Percentiles rank a stretch among this genome's conserved stretches.
Evolutionary conservation across 2,888 invertebrate genomes (phyloP).

Genomic region (Chaitophorus viminalis): DNA sequence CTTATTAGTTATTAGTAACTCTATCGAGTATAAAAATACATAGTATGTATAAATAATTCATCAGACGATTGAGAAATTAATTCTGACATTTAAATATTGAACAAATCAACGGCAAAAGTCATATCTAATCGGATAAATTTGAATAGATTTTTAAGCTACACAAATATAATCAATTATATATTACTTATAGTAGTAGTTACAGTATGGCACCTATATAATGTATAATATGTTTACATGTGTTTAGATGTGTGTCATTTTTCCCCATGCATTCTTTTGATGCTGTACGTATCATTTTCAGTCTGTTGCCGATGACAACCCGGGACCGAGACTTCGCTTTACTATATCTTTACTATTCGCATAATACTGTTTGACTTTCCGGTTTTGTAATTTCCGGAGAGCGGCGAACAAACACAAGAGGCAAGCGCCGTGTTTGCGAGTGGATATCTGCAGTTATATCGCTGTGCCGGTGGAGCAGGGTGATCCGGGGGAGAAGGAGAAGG

Average conservation of each 20-base stretch:
- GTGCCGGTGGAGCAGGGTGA: not conserved
- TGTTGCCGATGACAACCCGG: not conserved
- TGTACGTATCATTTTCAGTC: not conserved
- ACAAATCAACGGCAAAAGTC: not conserved
- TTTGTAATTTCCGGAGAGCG: slow-evolving; percentile 55
- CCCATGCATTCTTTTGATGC: not conserved
- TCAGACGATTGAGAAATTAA: not conserved
- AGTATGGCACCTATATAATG: no score
- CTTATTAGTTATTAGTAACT: not conserved
- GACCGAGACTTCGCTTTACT: not conserved
- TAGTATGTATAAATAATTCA: not conserved
- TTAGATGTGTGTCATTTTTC: not conserved
- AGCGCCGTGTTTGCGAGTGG: slow-evolving; percentile 8
- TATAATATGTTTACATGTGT: no score
- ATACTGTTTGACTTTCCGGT: slow-evolving; percentile 58
- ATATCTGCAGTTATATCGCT: slow-evolving; percentile 7
- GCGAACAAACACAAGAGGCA: slow-evolving; percentile 29
- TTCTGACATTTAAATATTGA: not conserved
- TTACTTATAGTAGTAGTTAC: no score
- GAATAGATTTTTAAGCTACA: not conserved
- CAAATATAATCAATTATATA: not conserved
- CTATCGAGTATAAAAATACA: not conserved
- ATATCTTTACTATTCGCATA: not conserved
- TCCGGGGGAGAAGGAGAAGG: not conserved
- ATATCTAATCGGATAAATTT: not conserved